Evolutionary conservation across 2,797 vertebrate genomes (phyloP), one percentile per base, ranked within the genome.

Genomic region (Sebastes umbrosus): DNA sequence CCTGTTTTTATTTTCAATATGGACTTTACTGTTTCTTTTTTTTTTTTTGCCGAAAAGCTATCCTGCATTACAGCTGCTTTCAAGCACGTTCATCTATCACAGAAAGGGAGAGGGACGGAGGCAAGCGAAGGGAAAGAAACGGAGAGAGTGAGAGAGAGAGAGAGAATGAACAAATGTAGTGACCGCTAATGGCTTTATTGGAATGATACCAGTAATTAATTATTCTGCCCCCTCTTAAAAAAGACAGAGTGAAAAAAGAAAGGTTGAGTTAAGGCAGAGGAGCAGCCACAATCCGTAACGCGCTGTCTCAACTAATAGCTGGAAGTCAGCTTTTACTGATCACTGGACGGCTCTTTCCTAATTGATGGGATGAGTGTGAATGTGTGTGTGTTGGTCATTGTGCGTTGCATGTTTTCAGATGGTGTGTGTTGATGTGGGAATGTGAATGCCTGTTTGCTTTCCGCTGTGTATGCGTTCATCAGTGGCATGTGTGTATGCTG

Each of bases 161-260:
- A 32, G 32, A 32, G 32, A 32, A 75, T 71, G 84, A 87, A 87
- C 83, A 88, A 89, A 90, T 79, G 80, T 72, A 73, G 84, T 69
- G 88, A 82, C 63, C 83, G 83, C 91, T 94, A 94, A 95, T 95
- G 92, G 94, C 90, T 95, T 94, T 93, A 94, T 92, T 96, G 94
- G 95, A 94, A 90, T 86, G 90, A 90, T 93, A 93, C 93, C 94
- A 95, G 93, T 92, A 94, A 94, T 94, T 94, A 93, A 93, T 95
- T 93, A 92, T 87, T 80, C 71, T 79, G 64, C 67, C 66, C 73
- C 77, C 80, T 75, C 83, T 88, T 84, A 69, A 86, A 89, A 87
- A 88, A 82, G 83, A 81, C 79, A 63, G 73, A 64, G 58, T 69
- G 50, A 66, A 84, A 79, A 84, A 83, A 67, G 58, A 73, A 76